A percentile compares a stretch with the other conserved stretches of the same genome.
Conservation (phyloP, 2,888 invertebrate species). For the Himalopsyche kuldschensis region DNA sequence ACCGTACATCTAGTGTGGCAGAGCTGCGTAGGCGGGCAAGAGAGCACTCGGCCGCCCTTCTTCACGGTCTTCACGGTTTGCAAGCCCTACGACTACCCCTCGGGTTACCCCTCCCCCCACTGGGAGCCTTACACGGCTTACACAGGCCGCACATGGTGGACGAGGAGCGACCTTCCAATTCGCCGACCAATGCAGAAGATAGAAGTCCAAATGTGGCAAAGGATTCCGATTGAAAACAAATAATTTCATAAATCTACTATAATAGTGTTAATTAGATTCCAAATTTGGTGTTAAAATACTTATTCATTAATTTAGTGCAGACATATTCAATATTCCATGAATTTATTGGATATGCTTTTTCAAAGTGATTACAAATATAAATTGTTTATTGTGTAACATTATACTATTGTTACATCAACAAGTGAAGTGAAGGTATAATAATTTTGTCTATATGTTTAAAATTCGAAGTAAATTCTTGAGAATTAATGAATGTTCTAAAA, state of each 20-base stretch:
- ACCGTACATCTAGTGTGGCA: slow-evolving; percentile 84
- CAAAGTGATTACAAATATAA: no score
- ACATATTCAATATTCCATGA: not conserved
- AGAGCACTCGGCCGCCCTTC: slow-evolving; percentile 88
- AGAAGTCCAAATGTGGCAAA: slow-evolving; percentile 9
- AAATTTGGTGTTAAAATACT: not conserved
- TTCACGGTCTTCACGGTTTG: slow-evolving; percentile 72
- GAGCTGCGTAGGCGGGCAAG: slow-evolving; percentile 91
- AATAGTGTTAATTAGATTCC: not conserved
- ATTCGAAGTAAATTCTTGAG: no score
- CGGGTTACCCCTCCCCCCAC: slow-evolving; percentile 50
- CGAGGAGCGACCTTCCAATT: slow-evolving; percentile 31
- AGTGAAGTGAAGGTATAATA: no score
- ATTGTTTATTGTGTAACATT: no score
- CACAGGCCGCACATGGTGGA: slow-evolving; percentile 44
- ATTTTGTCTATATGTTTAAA: no score
- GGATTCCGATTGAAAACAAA: slow-evolving; percentile 27
- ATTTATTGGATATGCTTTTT: no score
- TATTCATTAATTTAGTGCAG: not conserved
- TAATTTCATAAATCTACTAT: not conserved
- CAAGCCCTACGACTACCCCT: slow-evolving; percentile 57
- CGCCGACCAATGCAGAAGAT: not conserved
- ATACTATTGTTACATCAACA: no score
- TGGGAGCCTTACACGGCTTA: slow-evolving; percentile 41
- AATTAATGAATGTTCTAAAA: no score